Evolutionary conservation across 2,113 vertebrate species (phyloP).

Genomic region (Coptodon bakossiorum): DNA sequence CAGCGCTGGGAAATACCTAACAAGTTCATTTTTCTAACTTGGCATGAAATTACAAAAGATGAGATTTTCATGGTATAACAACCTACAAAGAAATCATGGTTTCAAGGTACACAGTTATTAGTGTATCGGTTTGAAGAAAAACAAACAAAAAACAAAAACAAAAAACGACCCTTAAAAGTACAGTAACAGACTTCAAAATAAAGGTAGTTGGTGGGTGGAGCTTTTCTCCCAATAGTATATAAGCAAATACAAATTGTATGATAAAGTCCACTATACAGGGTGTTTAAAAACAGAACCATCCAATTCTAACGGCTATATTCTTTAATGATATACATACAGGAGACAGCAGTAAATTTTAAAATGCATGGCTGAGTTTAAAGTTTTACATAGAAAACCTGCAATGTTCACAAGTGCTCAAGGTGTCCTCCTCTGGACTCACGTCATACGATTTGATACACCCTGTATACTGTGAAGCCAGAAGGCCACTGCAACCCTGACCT

Average conservation of each 20-base stretch:
- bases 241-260: not conserved
- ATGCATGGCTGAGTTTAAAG: not conserved
- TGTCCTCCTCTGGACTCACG: not conserved
- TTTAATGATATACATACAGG: not conserved
- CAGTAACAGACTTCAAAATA: not conserved
- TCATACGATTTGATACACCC: not conserved
- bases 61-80: not conserved
- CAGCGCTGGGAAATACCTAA: not conserved
- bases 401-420: not conserved
- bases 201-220: not conserved
- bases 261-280: not conserved
- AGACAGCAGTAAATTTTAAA: not conserved
- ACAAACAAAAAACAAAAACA: rapidly evolving
- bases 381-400: not conserved
- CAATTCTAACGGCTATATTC: not conserved
- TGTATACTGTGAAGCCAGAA: not conserved
- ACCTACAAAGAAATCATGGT: not conserved
- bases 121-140: not conserved
- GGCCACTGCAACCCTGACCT: not conserved
- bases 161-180: not conserved
- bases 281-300: not conserved
- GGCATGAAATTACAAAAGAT: not conserved
- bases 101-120: not conserved
- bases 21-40: not conserved
- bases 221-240: not conserved